These are phyloP conservation scores for Serripes groenlandicus DNA, from an alignment of 2,888 invertebrate species.

Conservation along the genomic window DNA sequence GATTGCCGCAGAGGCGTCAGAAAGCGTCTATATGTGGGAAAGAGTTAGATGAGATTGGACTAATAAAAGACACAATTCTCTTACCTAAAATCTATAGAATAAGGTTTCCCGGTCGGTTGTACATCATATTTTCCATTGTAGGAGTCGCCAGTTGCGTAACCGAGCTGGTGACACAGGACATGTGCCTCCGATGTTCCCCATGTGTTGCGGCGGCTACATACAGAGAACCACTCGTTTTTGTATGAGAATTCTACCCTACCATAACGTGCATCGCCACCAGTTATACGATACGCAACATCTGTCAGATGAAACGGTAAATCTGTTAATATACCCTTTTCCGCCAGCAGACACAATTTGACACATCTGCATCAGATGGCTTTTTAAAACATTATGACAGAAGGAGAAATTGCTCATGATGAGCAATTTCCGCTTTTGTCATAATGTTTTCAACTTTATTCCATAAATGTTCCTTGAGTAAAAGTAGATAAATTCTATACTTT, in stretches of 20 bases:
- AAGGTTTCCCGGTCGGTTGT: constrained; percentile 77
- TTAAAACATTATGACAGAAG: not conserved
- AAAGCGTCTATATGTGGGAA: too few relatives aligned
- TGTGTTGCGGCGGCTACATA: constrained; percentile 90
- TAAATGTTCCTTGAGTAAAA: too few relatives aligned
- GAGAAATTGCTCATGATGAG: not conserved
- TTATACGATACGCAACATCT: constrained; percentile 74
- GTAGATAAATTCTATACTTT: too few relatives aligned
- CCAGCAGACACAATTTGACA: too few relatives aligned
- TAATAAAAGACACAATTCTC: not conserved
- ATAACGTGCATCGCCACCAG: constrained; percentile 69
- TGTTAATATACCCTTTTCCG: too few relatives aligned
- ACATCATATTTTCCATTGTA: constrained; percentile 64
- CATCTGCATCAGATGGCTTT: too few relatives aligned
- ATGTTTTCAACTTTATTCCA: too few relatives aligned
- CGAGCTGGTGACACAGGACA: constrained; percentile 86
- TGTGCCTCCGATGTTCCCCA: constrained; percentile 91
- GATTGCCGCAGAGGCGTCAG: too few relatives aligned
- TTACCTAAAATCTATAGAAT: constrained; percentile 74
- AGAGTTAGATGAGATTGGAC: too few relatives aligned
- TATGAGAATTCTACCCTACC: constrained; percentile 90
- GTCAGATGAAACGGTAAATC: constrained; percentile 15
- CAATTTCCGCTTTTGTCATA: not conserved
- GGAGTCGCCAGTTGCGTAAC: constrained; percentile 74
- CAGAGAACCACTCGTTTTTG: constrained; percentile 90